A percentile compares a stretch with the other conserved stretches of the same genome.
Conservation (phyloP, 1,140 invertebrate species). For the Papilio glaucus region DNA sequence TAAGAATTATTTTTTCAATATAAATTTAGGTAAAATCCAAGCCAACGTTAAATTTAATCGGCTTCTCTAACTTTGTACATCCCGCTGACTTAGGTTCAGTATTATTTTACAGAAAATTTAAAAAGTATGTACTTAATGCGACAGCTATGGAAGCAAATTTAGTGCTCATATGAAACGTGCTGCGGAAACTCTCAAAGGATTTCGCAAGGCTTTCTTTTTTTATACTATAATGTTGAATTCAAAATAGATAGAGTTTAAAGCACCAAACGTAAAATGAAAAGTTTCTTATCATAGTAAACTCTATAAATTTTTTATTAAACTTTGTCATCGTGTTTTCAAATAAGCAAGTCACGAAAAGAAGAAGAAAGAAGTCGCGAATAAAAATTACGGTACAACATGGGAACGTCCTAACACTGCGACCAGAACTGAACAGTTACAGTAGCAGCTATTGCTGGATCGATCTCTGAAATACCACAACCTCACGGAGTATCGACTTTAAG, state of each 20-base stretch:
- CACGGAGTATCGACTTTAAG: too few species aligned
- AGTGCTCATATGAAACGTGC: conserved; percentile 15
- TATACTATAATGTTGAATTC: neutral
- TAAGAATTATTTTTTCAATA: neutral
- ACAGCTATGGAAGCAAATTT: conserved; percentile 19
- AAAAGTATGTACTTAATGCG: conserved; percentile 21
- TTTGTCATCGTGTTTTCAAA: too few species aligned
- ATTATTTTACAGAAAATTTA: conserved; percentile 20
- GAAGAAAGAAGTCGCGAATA: too few species aligned
- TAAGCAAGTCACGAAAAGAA: too few species aligned
- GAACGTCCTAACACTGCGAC: too few species aligned
- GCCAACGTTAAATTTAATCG: neutral
- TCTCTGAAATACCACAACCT: too few species aligned
- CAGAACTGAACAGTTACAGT: too few species aligned
- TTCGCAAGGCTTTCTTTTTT: conserved; percentile 6
- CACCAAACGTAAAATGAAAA: neutral
- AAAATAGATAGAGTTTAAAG: neutral
- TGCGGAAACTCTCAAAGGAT: conserved; percentile 16
- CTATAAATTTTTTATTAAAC: neutral
- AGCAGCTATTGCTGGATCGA: too few species aligned
- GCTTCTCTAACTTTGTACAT: conserved; percentile 3
- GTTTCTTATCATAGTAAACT: neutral
- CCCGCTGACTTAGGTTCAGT: conserved; percentile 9
- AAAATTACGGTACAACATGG: too few species aligned
- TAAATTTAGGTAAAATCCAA: neutral